phyloP scores from a whole-genome alignment of 2,113 vertebrate species.

The Redunca redunca region DNA sequence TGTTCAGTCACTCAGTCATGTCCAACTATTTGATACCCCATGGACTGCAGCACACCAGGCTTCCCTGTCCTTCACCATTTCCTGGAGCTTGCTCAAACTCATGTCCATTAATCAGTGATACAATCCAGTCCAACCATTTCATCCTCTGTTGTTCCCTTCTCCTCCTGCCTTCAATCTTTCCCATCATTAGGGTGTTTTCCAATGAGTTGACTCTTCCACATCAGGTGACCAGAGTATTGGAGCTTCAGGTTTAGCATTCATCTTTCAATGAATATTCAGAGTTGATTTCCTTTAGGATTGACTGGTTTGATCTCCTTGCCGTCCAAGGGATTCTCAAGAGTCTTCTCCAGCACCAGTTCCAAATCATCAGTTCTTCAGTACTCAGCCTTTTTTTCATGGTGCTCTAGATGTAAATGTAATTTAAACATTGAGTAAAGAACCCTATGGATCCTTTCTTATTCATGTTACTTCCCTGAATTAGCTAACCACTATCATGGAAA shows the following conservation, averaged over 20 bases:
- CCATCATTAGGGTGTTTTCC: not conserved
- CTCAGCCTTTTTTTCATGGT: not conserved
- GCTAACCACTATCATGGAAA: not conserved
- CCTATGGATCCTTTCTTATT: not conserved
- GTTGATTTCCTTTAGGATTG: not conserved
- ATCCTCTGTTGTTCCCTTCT: not conserved
- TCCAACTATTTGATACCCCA: not conserved
- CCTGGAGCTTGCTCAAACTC: not conserved
- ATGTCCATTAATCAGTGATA: not conserved
- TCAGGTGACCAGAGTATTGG: not conserved
- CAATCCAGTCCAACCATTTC: not conserved
- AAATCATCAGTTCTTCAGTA: not conserved
- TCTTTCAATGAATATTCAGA: not conserved
- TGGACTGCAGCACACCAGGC: not conserved
- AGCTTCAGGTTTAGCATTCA: not conserved
- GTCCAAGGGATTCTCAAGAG: not conserved
- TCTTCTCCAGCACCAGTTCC: not conserved
- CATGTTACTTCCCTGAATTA: not conserved
- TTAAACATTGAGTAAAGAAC: not conserved
- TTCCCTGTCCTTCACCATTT: not conserved
- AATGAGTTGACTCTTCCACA: not conserved
- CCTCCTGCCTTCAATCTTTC: not conserved
- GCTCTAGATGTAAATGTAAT: not conserved
- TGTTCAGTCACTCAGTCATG: not conserved
- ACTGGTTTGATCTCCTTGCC: not conserved